phyloP scores from a whole-genome alignment of 1,140 invertebrate genomes.

The Andrena cerasifolii region DNA sequence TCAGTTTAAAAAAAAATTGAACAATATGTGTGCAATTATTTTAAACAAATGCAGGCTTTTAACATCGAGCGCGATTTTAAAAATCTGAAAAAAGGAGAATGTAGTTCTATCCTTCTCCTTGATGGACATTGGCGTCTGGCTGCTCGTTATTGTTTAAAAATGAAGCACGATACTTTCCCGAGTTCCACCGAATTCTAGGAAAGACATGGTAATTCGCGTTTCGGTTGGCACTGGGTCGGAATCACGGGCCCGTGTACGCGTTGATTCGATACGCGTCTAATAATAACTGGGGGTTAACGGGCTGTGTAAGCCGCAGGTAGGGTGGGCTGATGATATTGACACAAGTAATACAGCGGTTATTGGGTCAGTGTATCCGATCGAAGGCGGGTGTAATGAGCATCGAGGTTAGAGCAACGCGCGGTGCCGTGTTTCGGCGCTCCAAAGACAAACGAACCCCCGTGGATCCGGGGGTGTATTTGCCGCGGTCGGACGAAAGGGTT shows the following conservation, averaged over 20 bases:
- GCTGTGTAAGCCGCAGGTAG: background rate
- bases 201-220: background rate
- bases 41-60: too few relatives aligned
- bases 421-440: background rate
- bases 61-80: too few relatives aligned
- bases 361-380: conserved; percentile 28
- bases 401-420: background rate
- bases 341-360: conserved; percentile 7
- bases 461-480: conserved; percentile 3
- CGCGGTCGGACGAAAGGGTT: background rate
- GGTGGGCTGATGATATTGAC: background rate
- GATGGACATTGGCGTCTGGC: too few relatives aligned
- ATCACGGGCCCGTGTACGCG: background rate
- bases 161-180: too few relatives aligned
- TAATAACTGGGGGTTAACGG: conserved; percentile 1
- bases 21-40: too few relatives aligned
- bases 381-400: background rate
- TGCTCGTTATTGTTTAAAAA: too few relatives aligned
- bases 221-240: background rate
- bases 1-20: too few relatives aligned
- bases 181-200: too few relatives aligned
- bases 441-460: background rate
- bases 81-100: too few relatives aligned
- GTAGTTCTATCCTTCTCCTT: too few relatives aligned
- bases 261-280: background rate